phyloP scores from a whole-genome alignment of 2,797 vertebrate species.

The Sebastes wilsoni region DNA sequence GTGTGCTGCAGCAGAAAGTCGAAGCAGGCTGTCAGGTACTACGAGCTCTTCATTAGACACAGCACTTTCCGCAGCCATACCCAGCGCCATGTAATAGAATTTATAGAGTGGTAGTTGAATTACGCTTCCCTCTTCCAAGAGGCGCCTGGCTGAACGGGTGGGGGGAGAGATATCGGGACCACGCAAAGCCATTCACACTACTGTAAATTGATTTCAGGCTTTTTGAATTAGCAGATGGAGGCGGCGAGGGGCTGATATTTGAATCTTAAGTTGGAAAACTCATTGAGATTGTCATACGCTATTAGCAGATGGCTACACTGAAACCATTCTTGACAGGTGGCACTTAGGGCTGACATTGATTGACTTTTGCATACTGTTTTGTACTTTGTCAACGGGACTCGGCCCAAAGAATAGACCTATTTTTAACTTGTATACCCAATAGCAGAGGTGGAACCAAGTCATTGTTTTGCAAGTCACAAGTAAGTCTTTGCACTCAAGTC shows the following conservation, averaged over 20 bases:
- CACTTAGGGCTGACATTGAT: constrained; percentile 31
- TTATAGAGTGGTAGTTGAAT: constrained; percentile 73
- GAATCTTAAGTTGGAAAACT: constrained; percentile 63
- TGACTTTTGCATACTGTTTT: constrained; percentile 35
- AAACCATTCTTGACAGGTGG: constrained; percentile 60
- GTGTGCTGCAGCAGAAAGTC: constrained; percentile 42
- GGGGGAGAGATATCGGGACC: constrained; percentile 37
- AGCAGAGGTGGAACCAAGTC: not conserved
- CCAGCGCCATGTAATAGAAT: constrained; percentile 68
- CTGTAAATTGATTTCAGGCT: constrained; percentile 62
- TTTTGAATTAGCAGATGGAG: constrained; percentile 55
- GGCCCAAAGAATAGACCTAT: not conserved
- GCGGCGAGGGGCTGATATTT: constrained; percentile 49
- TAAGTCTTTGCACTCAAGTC: too few relatives aligned
- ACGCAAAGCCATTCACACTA: constrained; percentile 31
- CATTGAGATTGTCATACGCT: constrained; percentile 60
- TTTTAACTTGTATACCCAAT: constrained; percentile 1
- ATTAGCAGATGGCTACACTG: constrained; percentile 42
- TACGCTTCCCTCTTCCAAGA: constrained; percentile 45
- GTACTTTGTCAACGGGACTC: constrained; percentile 1
- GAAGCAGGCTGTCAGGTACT: constrained; percentile 50
- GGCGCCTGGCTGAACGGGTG: constrained; percentile 37
- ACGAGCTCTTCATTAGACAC: constrained; percentile 69
- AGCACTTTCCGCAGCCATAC: constrained; percentile 58
- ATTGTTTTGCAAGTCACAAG: too few relatives aligned